Evolutionary conservation across 1,140 invertebrate genomes (phyloP).

Genomic region (Eubasilissa regina): DNA sequence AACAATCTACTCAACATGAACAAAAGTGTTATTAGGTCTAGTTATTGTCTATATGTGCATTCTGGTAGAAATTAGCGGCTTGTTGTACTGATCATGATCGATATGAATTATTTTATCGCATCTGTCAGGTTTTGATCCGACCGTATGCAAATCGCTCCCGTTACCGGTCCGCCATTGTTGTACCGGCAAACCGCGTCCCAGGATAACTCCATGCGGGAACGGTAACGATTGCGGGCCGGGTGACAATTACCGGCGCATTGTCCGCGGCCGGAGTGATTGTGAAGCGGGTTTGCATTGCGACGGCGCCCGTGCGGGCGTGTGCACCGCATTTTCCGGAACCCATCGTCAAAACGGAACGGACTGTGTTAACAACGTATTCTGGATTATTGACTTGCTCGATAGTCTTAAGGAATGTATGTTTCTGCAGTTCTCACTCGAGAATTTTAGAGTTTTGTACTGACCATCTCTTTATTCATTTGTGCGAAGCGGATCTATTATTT

Average conservation of each 20-base stretch:
- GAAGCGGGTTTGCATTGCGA: slow-evolving; percentile 3
- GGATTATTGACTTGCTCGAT: neutral
- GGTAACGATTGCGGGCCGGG: slow-evolving; percentile 21
- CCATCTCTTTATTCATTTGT: no score
- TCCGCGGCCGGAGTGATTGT: slow-evolving; percentile 9
- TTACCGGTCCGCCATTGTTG: slow-evolving; percentile 17
- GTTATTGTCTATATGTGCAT: no score
- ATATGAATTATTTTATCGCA: neutral
- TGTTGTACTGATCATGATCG: no score
- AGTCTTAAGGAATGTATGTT: neutral
- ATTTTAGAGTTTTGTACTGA: no score
- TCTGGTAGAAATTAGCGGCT: no score
- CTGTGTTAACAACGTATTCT: no score
- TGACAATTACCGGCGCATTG: slow-evolving; percentile 25
- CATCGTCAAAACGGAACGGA: no score
- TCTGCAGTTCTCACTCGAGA: neutral
- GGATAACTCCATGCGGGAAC: neutral
- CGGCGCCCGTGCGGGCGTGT: no score
- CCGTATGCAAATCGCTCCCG: slow-evolving; percentile 26
- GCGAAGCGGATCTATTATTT: no score
- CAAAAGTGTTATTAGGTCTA: no score
- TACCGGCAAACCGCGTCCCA: slow-evolving; percentile 20
- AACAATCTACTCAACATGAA: no score
- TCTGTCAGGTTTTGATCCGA: slow-evolving; percentile 16
- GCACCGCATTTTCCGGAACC: no score